Evolutionary conservation across 2,888 invertebrate species (phyloP).

Genomic region (Eristalinus sepulchralis): DNA sequence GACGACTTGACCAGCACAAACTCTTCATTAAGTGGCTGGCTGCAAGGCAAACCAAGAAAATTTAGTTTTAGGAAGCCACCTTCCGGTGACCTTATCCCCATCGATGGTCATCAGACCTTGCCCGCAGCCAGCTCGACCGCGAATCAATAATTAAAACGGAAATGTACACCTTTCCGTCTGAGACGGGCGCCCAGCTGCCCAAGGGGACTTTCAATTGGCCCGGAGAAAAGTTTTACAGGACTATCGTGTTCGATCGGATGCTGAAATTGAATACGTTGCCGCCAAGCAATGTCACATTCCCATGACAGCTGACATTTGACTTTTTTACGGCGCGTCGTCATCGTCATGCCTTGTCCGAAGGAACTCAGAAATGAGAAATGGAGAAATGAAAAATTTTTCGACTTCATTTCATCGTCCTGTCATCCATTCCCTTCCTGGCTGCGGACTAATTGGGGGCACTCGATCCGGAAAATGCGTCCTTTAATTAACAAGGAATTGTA

Average conservation of each 20-base stretch:
- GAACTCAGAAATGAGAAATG: background rate
- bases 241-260: background rate
- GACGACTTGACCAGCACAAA: too few species aligned
- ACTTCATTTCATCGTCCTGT: background rate
- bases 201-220: background rate
- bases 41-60: background rate
- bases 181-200: background rate
- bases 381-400: background rate
- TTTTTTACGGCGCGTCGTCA: background rate
- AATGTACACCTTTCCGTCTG: background rate
- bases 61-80: background rate
- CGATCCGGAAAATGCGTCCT: slow-evolving; percentile 9
- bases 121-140: background rate
- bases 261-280: background rate
- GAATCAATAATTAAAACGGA: background rate
- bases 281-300: background rate
- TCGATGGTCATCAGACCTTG: background rate
- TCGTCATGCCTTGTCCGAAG: too few species aligned
- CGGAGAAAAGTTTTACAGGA: background rate
- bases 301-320: background rate
- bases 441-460: slow-evolving; percentile 5
- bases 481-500: slow-evolving; percentile 3
- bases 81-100: background rate
- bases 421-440: background rate
- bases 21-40: background rate